Conservation (phyloP, 2,113 vertebrate species). For the Ammospiza caudacuta region DNA sequence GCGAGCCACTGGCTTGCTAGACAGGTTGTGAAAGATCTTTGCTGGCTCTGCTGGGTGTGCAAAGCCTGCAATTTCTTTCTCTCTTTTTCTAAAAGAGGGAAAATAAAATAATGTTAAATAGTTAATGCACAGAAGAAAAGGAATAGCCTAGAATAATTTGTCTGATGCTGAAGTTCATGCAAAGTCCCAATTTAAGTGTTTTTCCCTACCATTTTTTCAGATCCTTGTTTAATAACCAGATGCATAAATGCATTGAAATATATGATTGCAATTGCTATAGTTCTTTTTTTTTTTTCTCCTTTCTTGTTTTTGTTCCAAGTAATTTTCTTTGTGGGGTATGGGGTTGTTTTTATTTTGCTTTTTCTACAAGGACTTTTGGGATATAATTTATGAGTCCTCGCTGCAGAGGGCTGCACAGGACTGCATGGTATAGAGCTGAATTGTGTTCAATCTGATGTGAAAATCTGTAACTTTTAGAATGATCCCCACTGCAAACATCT, state of each 20-base stretch:
- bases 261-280: not conserved
- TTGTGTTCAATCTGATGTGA: not conserved
- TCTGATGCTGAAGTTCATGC: not conserved
- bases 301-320: not conserved
- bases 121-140: not conserved
- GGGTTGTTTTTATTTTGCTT: not conserved
- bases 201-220: not conserved
- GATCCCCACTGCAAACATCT: not conserved
- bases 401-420: not conserved
- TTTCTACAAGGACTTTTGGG: not conserved
- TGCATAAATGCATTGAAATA: not conserved
- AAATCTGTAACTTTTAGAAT: not conserved
- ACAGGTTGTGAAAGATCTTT: conserved; percentile 32
- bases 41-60: not conserved
- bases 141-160: not conserved
- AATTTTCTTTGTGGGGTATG: not conserved
- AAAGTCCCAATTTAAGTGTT: not conserved
- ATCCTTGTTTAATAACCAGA: not conserved
- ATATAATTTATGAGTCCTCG: not conserved
- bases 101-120: not conserved
- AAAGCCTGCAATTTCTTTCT: not conserved
- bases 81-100: not conserved
- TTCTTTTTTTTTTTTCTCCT: not conserved
- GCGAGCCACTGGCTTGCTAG: conserved; percentile 13
- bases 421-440: not conserved